Conservation (phyloP, 1,140 invertebrate genomes). For the Arion vulgaris region DNA sequence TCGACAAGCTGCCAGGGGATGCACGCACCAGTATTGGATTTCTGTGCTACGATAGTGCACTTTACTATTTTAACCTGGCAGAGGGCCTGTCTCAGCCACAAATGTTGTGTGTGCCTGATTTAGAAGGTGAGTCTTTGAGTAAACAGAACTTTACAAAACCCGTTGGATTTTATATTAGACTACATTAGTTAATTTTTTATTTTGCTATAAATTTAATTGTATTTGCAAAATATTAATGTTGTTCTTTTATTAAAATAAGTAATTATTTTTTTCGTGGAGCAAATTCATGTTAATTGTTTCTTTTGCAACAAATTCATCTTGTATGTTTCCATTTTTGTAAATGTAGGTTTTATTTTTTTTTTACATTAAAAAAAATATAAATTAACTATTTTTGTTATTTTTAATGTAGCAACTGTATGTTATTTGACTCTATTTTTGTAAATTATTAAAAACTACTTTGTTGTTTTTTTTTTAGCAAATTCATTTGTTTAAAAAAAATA, state of each 20-base stretch:
- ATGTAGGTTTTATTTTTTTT: no score
- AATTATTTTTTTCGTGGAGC: no score
- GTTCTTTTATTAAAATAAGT: no score
- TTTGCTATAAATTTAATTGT: not conserved
- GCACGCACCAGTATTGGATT: constrained; percentile 93
- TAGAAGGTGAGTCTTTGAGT: constrained; percentile 81
- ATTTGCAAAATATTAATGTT: no score
- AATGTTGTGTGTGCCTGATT: constrained; percentile 91
- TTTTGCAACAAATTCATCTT: no score
- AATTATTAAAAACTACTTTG: no score
- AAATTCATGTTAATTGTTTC: no score
- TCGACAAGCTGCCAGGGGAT: constrained; percentile 94
- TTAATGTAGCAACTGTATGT: no score
- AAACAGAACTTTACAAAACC: not conserved
- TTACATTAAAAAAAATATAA: no score
- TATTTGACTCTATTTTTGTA: no score
- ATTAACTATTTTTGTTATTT: no score
- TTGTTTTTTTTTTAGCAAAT: not conserved
- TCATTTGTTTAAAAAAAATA: not conserved
- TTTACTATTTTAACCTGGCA: constrained; percentile 95
- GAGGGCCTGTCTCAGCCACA: constrained; percentile 90
- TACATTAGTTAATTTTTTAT: not conserved
- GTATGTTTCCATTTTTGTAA: no score
- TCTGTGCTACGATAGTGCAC: constrained; percentile 89
- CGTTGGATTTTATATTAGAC: not conserved